phyloP scores from a whole-genome alignment of 2,113 vertebrate species.

The Sorex fumeus region DNA sequence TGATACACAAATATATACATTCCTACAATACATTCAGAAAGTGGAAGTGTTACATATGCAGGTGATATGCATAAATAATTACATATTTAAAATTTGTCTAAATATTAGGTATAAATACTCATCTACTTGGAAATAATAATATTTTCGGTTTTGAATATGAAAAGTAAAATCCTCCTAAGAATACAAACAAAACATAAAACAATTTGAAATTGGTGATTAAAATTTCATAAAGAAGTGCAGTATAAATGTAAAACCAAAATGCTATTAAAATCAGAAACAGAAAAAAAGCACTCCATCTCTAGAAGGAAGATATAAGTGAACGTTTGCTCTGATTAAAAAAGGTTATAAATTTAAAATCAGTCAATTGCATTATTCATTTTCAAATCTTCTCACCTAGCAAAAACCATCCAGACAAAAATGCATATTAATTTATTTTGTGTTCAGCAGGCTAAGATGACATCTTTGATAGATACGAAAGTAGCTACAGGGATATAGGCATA shows the following conservation, averaged over 20 bases:
- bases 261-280: not conserved
- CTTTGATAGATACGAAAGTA: slow-evolving; percentile 76
- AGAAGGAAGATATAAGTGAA: not conserved
- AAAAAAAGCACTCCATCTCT: not conserved
- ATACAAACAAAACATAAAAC: not conserved
- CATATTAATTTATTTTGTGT: slow-evolving; percentile 73
- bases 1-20: not conserved
- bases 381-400: not conserved
- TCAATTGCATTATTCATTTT: slow-evolving; percentile 14
- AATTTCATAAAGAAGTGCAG: not conserved
- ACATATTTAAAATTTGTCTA: not conserved
- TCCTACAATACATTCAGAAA: not conserved
- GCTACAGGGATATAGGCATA: slow-evolving; percentile 68
- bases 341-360: not conserved
- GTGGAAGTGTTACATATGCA: not conserved
- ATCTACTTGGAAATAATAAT: not conserved
- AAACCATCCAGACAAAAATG: slow-evolving; percentile 64
- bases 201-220: not conserved
- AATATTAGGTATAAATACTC: not conserved
- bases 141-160: not conserved
- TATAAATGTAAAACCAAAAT: not conserved
- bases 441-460: slow-evolving; percentile 67
- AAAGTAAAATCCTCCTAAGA: not conserved
- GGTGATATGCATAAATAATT: not conserved
- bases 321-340: not conserved